Evolutionary conservation across 2,888 invertebrate species (phyloP), one percentile per base, ranked within the genome.

Genomic region (Anticlea derivata): DNA sequence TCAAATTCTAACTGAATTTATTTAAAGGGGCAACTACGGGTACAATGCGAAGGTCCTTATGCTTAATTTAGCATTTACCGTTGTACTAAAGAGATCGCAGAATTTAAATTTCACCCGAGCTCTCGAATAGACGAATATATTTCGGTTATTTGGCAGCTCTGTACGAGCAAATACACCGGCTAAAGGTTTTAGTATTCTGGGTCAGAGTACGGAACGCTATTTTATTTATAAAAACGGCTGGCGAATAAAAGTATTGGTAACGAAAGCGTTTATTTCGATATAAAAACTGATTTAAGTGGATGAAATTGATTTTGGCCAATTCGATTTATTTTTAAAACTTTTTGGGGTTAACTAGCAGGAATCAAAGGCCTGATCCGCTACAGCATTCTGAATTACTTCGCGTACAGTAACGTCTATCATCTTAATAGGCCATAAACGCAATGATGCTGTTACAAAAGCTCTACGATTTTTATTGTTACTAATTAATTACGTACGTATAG

Each of bases 141-240:
- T 78, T 72, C 73, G 74, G 73, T 74, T 73, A 75, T 77, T 74
- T 68, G 67, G 65, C 65, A 67, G 64, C 65, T 70, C 70, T 67
- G 72, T 67, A 27, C 40, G 35, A 26, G 40, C 23, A 33, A 11
- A 26, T 23, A 40, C 40, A 40, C 33, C 27, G 37, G 27, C 47
- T 52, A 48, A 52, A 52, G 47, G 52, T 43, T 52, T 52, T 48
- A 52, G 52, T 48, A 52, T 52, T 47, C 52, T n/a, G 47, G 52
- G 52, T 52, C 52, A 43, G 45, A 34, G 47, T 37, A 40, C 37
- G 27, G 41, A 52, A 38, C 41, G 38, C 52, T 52, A 47, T 43
- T 47, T 47, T 47, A 52, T 52, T 52, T 48, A 38, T 8, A 22
- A 37, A 41, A 49, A 49, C 41, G 35, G 11, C 23, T 30, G 29